Conservation (phyloP, 53 echinoderm and acorn worm species). For the Astropecten irregularis region DNA sequence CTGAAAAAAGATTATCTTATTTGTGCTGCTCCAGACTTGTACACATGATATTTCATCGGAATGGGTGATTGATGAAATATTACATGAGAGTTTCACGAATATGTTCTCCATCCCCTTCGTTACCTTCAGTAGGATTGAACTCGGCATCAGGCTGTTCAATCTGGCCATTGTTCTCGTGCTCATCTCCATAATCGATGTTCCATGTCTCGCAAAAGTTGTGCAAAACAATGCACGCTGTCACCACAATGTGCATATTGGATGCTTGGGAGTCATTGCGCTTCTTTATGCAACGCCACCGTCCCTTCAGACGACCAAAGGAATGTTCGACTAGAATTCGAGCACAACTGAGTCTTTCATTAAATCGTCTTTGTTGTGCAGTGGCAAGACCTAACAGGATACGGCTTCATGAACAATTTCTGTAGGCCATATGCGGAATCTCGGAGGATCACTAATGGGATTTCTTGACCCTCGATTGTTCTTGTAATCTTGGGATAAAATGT, state of each 20-base stretch:
- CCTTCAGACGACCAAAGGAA: constrained; percentile 32
- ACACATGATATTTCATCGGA: too few relatives aligned
- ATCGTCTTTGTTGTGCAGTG: neutral
- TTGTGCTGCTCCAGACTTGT: too few relatives aligned
- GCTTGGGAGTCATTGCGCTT: constrained; percentile 44
- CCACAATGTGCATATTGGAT: constrained; percentile 29
- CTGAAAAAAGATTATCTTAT: too few relatives aligned
- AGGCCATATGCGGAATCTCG: constrained; percentile 42
- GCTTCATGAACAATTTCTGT: constrained; percentile 29
- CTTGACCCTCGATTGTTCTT: constrained; percentile 8
- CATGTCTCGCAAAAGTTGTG: constrained; percentile 39
- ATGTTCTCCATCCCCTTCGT: too few relatives aligned
- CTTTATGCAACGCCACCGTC: constrained; percentile 39
- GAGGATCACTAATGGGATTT: constrained; percentile 29
- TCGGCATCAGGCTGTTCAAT: too few relatives aligned
- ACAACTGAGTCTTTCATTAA: constrained; percentile 34
- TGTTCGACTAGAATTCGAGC: constrained; percentile 29
- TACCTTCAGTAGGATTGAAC: too few relatives aligned
- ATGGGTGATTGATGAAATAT: too few relatives aligned
- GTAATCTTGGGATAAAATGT: constrained; percentile 17
- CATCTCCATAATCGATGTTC: neutral
- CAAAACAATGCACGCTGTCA: constrained; percentile 13
- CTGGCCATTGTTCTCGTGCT: too few relatives aligned
- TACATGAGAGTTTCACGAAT: too few relatives aligned
- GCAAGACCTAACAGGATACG: constrained; percentile 33